Base-by-base conservation (phyloP, 2,113 vertebrate species). In the Ceyx melanurus region DNA sequence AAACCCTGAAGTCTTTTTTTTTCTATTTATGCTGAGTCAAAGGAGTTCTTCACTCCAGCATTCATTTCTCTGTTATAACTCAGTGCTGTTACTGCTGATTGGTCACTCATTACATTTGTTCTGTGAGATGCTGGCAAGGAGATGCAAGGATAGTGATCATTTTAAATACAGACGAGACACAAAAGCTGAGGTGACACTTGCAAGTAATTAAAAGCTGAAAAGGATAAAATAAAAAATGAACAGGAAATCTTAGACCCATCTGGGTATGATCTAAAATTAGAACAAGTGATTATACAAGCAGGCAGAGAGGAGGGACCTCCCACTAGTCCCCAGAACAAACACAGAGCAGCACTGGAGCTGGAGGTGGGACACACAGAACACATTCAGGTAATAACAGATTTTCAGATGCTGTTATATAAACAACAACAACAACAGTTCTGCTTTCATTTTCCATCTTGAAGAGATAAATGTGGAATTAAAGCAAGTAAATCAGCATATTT, bases 211-310 rank as follows among this genome's bases (percentile, higher is more conserved):
- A 91, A 92, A 87, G 28, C 40, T 71, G 35, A 68, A 79, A 87
- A 53, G 14, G 5, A 45, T 87, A 66, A 71, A 56, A 20, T 9
- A 50, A 79, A 66, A 66, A 51, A 60, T 33, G 6, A 82, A 66
- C 1, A 5, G n/a, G 51, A 65, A 90, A 87, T 17, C 15, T 90
- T 6, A 2, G 73, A 2, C 31, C 42, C 37, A 86, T 86, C 33
- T 88, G 72, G n/a, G n/a, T 73, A 68, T 82, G 72, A 66, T 33
- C 72, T 82, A 66, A 90, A 93, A 90, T 40, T 75, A 86, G 56
- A 87, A 65, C 4, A 72, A 65, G 9, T 42, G 11, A 80, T 70
- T 91, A 73, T 46, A 50, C 16, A 74, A 85, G 45, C 60, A 95
- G 22, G 3, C 64, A 62, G 58, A 81, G 43, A 86, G 15, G 23